Conservation (phyloP, 1,140 invertebrate genomes). For the Danaus melanippus region DNA sequence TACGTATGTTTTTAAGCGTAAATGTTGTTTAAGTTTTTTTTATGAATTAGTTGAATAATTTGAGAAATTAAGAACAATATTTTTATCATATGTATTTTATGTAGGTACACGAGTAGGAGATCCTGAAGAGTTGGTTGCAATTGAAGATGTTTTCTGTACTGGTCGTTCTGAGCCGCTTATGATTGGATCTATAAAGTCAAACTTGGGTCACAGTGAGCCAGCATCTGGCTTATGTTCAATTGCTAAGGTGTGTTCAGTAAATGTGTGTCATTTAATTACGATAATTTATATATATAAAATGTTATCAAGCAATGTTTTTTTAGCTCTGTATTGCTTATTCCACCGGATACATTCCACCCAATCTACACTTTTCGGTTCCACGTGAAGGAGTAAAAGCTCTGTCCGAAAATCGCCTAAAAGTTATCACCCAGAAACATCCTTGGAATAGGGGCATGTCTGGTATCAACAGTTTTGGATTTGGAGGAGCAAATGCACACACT, state of each 20-base stretch:
- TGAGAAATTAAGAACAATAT: too few species aligned
- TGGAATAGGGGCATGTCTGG: slow-evolving; percentile 76
- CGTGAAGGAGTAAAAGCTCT: slow-evolving; percentile 83
- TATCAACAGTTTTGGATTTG: slow-evolving; percentile 92
- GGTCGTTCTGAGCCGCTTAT: slow-evolving; percentile 78
- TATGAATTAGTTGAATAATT: too few species aligned
- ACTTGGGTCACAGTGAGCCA: slow-evolving; percentile 94
- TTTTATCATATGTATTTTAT: slow-evolving; percentile 2
- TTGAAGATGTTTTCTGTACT: slow-evolving; percentile 87
- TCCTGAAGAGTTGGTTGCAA: slow-evolving; percentile 88
- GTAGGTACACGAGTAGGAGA: slow-evolving; percentile 83
- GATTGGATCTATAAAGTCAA: slow-evolving; percentile 94
- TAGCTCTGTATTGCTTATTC: slow-evolving; percentile 79
- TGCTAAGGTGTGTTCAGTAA: slow-evolving; percentile 79
- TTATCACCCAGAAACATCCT: slow-evolving; percentile 77
- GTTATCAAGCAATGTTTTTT: slow-evolving; percentile 8
- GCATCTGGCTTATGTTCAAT: slow-evolving; percentile 89
- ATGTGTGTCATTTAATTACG: neutral
- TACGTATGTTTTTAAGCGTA: too few species aligned
- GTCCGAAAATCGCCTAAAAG: slow-evolving; percentile 78
- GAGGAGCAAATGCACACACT: slow-evolving; percentile 86
- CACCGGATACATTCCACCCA: slow-evolving; percentile 82
- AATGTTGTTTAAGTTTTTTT: too few species aligned
- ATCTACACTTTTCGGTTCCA: slow-evolving; percentile 83
- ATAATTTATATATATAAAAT: too few species aligned